Evolutionary conservation across 2,113 vertebrate species (phyloP).

Genomic region (Thermophis baileyi): DNA sequence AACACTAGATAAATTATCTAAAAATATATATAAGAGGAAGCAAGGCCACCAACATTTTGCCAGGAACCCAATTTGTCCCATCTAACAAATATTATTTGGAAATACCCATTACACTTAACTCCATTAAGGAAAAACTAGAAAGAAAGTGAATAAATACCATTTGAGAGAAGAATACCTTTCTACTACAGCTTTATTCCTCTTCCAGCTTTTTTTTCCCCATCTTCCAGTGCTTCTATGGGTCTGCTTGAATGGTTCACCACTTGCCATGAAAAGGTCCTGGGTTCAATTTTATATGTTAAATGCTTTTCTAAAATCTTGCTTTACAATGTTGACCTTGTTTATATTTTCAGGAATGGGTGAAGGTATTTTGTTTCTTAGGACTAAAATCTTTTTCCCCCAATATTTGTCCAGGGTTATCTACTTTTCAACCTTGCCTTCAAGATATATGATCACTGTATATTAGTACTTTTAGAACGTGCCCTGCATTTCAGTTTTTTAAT

Average conservation of each 20-base stretch:
- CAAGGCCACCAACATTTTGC: background rate
- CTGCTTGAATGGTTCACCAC: background rate
- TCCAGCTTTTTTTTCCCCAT: background rate
- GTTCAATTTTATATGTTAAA: background rate
- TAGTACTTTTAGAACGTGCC: background rate
- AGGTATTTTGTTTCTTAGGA: background rate
- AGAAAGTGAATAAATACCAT: background rate
- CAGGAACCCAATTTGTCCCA: background rate
- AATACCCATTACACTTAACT: background rate
- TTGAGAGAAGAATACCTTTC: background rate
- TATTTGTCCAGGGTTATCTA: background rate
- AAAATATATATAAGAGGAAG: background rate
- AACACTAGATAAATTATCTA: background rate
- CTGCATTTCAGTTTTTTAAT: background rate
- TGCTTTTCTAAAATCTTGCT: background rate
- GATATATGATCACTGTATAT: background rate
- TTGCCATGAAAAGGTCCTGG: background rate
- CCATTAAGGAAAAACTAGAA: background rate
- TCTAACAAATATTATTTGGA: background rate
- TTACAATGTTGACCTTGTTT: background rate
- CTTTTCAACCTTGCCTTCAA: background rate
- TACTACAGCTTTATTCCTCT: background rate
- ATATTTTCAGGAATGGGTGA: background rate
- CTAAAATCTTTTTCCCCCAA: background rate
- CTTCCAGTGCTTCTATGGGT: background rate